These are phyloP conservation scores for Caiman crocodilus DNA, from an alignment of 2,797 vertebrate genomes.

Conservation along the genomic window DNA sequence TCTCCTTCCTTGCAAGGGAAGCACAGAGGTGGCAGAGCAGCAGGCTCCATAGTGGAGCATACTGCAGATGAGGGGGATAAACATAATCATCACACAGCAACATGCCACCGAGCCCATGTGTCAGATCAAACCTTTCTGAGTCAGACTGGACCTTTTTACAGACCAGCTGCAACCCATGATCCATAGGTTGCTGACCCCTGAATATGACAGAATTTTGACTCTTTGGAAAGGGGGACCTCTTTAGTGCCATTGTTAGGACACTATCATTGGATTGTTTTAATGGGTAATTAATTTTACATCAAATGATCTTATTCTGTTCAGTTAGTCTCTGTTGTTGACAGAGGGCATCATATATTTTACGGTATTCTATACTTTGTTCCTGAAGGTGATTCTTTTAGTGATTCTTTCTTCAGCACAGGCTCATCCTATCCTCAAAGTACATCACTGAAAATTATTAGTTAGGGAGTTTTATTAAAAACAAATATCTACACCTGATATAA, in stretches of 20 bases:
- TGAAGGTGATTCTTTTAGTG: constrained; percentile 35
- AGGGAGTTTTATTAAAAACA: constrained; percentile 64
- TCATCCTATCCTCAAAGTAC: constrained; percentile 31
- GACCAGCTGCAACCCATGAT: no score
- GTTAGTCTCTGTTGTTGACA: background rate
- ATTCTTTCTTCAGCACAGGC: constrained; percentile 48
- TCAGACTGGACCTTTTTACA: no score
- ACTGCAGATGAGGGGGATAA: no score
- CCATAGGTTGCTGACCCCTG: no score
- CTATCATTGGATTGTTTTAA: background rate
- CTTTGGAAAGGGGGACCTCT: background rate
- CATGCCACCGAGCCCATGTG: no score
- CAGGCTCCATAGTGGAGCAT: no score
- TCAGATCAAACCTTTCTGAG: no score
- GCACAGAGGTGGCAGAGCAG: no score
- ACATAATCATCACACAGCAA: no score
- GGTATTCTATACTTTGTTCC: constrained; percentile 27
- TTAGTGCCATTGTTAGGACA: background rate
- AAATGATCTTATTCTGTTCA: background rate
- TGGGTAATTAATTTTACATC: background rate
- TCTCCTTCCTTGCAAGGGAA: no score
- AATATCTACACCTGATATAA: constrained; percentile 62
- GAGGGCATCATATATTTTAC: constrained; percentile 26
- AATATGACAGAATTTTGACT: background rate
- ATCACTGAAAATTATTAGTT: constrained; percentile 68